Evolutionary conservation across 2,113 vertebrate genomes (phyloP), one percentile per base, ranked within the genome.

Genomic region (Festucalex cinctus): DNA sequence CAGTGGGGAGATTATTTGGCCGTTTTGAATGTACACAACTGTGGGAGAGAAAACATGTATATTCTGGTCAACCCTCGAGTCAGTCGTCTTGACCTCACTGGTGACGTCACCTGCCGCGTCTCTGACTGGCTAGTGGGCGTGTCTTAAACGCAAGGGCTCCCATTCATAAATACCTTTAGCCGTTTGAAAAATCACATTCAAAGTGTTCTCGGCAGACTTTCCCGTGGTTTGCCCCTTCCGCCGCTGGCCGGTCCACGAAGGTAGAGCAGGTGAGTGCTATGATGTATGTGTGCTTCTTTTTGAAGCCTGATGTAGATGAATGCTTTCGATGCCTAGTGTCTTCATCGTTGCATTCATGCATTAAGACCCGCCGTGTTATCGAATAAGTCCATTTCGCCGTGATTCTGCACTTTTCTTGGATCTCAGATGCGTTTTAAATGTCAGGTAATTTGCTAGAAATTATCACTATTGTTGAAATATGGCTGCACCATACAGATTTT

Each of bases 81-180:
- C 26, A 32, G 51, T 66, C 69, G 16, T 44, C 71, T 67, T 71
- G 77, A 69, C 66, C 80, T 83, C 88, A 68, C 79, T 66, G 56
- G 49, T 53, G 66, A 82, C 77, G 86, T 92, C 89, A 92, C 84
- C 74, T 80, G 84, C 71, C 71, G 83, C 69, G 83, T 75, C 79
- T 78, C 76, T 77, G 80, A 85, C 86, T 73, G 77, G 77, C 75
- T 72, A 70, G 90, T 91, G 89, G 92, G 92, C 80, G 92, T 90
- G 88, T 83, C 90, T 76, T 88, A 76, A 83, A 65, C 83, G 44
- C 54, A 57, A 73, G 57, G 77, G 86, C 80, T 86, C 92, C 90
- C 91, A 93, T 92, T 92, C 92, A 93, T 93, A 92, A 93, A 92
- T 92, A 90, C 60, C 85, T 86, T 86, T 83, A 77, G 83, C 80